phyloP scores from a whole-genome alignment of 2,797 vertebrate genomes.

The Sebastes wilsoni region DNA sequence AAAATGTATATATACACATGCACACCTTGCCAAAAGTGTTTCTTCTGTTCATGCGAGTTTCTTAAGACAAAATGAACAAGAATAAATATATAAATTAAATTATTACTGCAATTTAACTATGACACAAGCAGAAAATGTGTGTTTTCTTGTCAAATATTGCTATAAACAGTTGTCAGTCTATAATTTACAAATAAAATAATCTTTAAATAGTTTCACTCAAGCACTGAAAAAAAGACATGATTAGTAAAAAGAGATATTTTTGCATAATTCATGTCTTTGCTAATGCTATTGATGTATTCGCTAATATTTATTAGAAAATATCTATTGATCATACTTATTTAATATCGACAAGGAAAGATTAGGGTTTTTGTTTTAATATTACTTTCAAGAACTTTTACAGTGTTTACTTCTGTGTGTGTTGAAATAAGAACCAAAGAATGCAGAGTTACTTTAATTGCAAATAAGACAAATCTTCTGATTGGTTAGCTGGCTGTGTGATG shows the following conservation, averaged over 20 bases:
- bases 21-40: not conserved
- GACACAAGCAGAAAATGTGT: not conserved
- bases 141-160: not conserved
- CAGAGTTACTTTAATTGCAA: too few relatives aligned
- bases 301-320: not conserved
- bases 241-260: not conserved
- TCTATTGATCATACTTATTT: not conserved
- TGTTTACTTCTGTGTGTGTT: not conserved
- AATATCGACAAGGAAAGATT: not conserved
- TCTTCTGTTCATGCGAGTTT: not conserved
- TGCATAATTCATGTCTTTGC: not conserved
- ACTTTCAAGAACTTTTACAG: not conserved
- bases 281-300: not conserved
- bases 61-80: not conserved
- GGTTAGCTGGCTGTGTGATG: too few relatives aligned
- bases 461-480: too few relatives aligned
- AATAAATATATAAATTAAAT: not conserved
- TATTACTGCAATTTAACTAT: not conserved
- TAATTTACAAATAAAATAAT: not conserved
- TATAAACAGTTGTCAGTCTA: not conserved
- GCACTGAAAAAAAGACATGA: not conserved
- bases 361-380: not conserved
- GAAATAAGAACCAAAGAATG: too few relatives aligned
- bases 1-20: not conserved
- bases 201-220: not conserved